Percentiles rank a stretch among this genome's conserved stretches.
Conservation (phyloP, 2,113 vertebrate species). For the Mormyrus lacerda region DNA sequence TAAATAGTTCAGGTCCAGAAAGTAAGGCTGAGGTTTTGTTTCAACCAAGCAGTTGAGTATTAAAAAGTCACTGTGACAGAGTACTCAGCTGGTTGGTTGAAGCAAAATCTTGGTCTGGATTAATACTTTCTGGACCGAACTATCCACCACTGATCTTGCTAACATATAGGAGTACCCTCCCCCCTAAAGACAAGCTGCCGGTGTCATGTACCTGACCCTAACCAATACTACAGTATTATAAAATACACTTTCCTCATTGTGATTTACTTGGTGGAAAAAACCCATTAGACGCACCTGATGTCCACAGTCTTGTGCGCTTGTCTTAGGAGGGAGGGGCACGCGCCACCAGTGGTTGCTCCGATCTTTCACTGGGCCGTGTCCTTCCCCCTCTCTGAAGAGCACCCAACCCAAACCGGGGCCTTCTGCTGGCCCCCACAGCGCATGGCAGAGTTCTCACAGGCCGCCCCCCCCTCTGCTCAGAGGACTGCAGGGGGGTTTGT, state of each 20-base stretch:
- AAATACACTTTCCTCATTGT: background rate
- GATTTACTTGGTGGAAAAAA: background rate
- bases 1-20: background rate
- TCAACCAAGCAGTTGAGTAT: background rate
- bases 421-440: background rate
- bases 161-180: background rate
- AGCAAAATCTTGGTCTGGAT: background rate
- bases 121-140: background rate
- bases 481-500: background rate
- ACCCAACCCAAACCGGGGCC: conserved; percentile 11
- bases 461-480: background rate
- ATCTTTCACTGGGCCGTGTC: background rate
- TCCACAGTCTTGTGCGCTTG: background rate
- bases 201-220: background rate
- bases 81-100: background rate
- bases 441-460: conserved; percentile 43
- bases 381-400: background rate
- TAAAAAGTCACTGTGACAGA: background rate
- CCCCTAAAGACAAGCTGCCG: conserved; percentile 32
- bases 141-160: background rate
- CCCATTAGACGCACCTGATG: background rate
- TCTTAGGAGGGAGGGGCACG: background rate
- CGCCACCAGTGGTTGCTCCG: background rate
- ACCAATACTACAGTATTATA: background rate
- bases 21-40: background rate